Conservation (phyloP, 1,140 invertebrate genomes). For the Eupristina koningsbergeri region DNA sequence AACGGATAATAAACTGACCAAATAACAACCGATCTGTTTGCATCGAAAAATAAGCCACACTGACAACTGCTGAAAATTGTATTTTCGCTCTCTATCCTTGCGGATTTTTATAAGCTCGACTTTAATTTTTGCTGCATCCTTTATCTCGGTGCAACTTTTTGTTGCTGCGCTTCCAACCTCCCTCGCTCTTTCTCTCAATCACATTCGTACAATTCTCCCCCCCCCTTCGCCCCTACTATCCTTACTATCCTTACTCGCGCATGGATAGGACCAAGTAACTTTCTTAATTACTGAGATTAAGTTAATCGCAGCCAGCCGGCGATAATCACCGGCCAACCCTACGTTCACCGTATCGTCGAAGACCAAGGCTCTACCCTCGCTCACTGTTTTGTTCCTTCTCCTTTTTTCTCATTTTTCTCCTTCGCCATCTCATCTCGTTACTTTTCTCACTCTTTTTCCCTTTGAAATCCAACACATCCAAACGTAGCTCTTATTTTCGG, state of each 20-base stretch:
- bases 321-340: conserved; percentile 65
- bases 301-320: conserved; percentile 68
- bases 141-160: conserved; percentile 38
- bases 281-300: conserved; percentile 73
- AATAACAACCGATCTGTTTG: neutral
- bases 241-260: conserved; percentile 62
- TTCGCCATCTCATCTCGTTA: neutral
- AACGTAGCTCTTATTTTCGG: conserved; percentile 22
- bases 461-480: conserved; percentile 29
- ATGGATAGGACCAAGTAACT: conserved; percentile 68
- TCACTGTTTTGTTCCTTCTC: conserved; percentile 38
- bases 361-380: conserved; percentile 28
- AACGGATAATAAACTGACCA: neutral
- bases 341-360: conserved; percentile 44
- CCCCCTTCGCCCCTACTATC: neutral
- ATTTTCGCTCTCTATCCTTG: neutral
- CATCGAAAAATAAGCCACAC: too few relatives aligned
- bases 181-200: conserved; percentile 27
- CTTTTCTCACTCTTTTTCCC: neutral
- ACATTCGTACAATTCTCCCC: conserved; percentile 33
- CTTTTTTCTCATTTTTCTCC: neutral
- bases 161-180: conserved; percentile 14
- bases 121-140: conserved; percentile 43
- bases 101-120: neutral
- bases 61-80: neutral